Percentiles rank a stretch among this genome's conserved stretches.
These are phyloP conservation scores for Rhinolophus sinicus DNA, from an alignment of 2,113 vertebrate genomes.

Conservation along the genomic window DNA sequence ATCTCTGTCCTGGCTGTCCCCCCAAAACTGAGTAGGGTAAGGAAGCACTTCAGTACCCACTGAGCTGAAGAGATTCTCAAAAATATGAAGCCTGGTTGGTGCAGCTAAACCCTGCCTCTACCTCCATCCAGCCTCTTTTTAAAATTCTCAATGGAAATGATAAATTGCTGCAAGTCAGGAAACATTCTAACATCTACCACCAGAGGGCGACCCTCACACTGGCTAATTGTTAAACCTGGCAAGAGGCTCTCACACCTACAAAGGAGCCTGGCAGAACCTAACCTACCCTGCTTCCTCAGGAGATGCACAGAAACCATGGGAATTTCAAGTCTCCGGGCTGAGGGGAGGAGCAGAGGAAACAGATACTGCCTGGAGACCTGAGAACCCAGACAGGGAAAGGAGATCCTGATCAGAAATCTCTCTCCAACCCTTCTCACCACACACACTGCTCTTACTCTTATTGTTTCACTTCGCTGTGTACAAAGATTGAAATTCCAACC, in stretches of 20 bases:
- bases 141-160: neutral
- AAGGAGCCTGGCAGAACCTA: neutral
- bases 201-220: neutral
- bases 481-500: neutral
- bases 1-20: neutral
- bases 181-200: neutral
- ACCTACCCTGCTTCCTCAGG: neutral
- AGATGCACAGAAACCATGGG: neutral
- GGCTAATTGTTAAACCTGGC: neutral
- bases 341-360: neutral
- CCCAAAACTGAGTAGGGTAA: neutral
- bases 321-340: neutral
- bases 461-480: neutral
- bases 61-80: neutral
- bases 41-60: neutral
- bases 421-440: neutral
- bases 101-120: neutral
- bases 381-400: neutral
- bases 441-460: neutral
- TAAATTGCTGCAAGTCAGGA: neutral
- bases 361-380: neutral
- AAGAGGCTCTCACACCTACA: too few relatives aligned
- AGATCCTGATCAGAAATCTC: neutral
- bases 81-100: neutral
- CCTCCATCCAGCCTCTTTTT: neutral